Conservation (phyloP, 2,888 invertebrate genomes). For the Hypercompe scribonia region DNA sequence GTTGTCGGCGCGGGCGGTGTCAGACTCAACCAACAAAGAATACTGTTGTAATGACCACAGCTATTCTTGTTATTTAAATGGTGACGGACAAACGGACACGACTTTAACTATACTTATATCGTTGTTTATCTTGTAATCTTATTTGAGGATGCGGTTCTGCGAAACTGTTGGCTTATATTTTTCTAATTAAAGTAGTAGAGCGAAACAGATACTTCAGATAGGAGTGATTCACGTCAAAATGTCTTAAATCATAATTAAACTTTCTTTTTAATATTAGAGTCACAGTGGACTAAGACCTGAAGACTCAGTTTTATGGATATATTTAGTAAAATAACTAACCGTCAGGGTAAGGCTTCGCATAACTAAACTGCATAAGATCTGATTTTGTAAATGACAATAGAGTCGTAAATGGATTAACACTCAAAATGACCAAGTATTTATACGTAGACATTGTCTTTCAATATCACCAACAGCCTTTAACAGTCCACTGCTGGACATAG, state of each 20-base stretch:
- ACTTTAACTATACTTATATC: constrained; percentile 1
- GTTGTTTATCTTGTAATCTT: constrained; percentile 10
- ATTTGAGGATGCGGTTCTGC: constrained; percentile 1
- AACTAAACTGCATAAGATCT: no score
- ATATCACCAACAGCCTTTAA: no score
- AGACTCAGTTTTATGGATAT: no score
- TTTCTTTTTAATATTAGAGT: background rate
- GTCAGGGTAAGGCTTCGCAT: no score
- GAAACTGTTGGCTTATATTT: background rate
- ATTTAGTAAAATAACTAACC: no score
- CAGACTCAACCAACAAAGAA: constrained; percentile 38
- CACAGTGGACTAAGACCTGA: no score
- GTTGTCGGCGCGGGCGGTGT: constrained; percentile 23
- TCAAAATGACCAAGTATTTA: no score
- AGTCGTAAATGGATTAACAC: no score
- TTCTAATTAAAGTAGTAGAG: constrained; percentile 6
- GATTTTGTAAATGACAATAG: no score
- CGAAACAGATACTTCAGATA: constrained; percentile 7
- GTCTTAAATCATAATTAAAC: background rate
- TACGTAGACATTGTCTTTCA: no score
- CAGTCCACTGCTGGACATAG: no score
- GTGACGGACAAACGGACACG: constrained; percentile 12
- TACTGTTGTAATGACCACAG: constrained; percentile 38
- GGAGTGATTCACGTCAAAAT: background rate
- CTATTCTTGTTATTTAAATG: constrained; percentile 16